Conservation (phyloP, 2,113 vertebrate genomes). For the Thamnophis sirtalis region DNA sequence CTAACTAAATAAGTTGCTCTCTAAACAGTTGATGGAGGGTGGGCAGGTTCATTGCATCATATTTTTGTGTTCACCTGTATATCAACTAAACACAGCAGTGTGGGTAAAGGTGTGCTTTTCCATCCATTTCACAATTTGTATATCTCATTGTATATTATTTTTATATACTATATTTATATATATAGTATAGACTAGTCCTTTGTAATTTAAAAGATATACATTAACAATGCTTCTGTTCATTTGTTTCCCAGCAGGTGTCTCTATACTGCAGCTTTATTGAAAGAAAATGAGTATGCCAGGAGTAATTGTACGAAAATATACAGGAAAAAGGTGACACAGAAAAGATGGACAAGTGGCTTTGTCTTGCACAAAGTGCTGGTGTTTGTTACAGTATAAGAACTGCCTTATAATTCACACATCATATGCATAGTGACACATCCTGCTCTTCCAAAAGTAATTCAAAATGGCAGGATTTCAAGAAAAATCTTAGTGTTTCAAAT, state of each 20-base stretch:
- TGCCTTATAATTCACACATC: neutral
- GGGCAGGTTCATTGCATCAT: neutral
- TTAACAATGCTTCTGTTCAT: constrained; percentile 69
- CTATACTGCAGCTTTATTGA: constrained; percentile 72
- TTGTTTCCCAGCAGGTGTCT: constrained; percentile 78
- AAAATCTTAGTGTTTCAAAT: neutral
- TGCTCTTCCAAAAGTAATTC: neutral
- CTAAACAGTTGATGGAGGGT: neutral
- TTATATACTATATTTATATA: neutral
- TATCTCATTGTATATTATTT: neutral
- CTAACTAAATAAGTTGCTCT: neutral
- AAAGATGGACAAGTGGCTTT: constrained; percentile 31
- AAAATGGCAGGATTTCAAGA: constrained; percentile 8
- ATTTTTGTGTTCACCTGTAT: neutral
- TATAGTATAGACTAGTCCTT: neutral
- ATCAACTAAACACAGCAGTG: neutral
- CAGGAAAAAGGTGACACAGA: constrained; percentile 21
- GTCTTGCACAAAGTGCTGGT: neutral
- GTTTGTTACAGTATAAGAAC: neutral
- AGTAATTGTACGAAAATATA: constrained; percentile 54
- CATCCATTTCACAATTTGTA: neutral
- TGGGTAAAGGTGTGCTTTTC: neutral
- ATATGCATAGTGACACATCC: neutral
- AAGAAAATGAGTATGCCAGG: constrained; percentile 46
- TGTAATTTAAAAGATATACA: constrained; percentile 34